Percentiles rank a stretch among this genome's conserved stretches.
These are phyloP conservation scores for Cheilosia pagana DNA, from an alignment of 2,888 invertebrate species.

Conservation along the genomic window DNA sequence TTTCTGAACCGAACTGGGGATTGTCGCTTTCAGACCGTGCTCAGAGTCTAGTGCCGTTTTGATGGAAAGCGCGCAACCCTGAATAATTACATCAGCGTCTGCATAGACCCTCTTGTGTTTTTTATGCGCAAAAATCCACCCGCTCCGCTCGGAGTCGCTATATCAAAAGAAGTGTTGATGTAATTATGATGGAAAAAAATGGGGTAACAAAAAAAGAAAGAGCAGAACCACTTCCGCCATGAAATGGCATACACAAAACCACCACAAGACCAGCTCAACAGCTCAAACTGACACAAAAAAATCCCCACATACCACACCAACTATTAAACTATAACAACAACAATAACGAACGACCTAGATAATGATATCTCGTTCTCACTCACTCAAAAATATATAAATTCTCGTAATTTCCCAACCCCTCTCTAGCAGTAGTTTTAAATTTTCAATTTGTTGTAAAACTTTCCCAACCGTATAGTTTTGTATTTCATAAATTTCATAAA, in stretches of 20 bases:
- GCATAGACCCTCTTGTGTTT: too few species aligned
- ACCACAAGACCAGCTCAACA: conserved; percentile 11
- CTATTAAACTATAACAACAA: conserved; percentile 5
- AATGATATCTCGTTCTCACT: conserved; percentile 31
- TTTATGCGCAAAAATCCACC: too few species aligned
- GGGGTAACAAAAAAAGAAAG: not conserved
- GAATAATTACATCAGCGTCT: too few species aligned
- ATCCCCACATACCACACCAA: not conserved
- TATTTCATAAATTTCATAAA: conserved; percentile 65
- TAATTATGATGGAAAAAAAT: not conserved
- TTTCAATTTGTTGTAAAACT: conserved; percentile 63
- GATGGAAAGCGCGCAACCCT: too few species aligned
- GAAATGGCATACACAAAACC: conserved; percentile 1
- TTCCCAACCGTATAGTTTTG: conserved; percentile 62
- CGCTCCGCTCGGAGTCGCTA: too few species aligned
- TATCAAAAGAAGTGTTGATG: conserved; percentile 1
- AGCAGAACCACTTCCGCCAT: conserved; percentile 17
- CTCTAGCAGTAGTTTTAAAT: conserved; percentile 27
- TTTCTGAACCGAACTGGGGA: too few species aligned
- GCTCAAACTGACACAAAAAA: conserved; percentile 40
- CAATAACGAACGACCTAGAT: conserved; percentile 23
- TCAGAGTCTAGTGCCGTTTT: too few species aligned
- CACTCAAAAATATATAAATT: conserved; percentile 54
- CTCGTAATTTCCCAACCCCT: conserved; percentile 17
- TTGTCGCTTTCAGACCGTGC: too few species aligned